phyloP scores from a whole-genome alignment of 2,888 invertebrate genomes.

The Ecliptopera silaceata region DNA sequence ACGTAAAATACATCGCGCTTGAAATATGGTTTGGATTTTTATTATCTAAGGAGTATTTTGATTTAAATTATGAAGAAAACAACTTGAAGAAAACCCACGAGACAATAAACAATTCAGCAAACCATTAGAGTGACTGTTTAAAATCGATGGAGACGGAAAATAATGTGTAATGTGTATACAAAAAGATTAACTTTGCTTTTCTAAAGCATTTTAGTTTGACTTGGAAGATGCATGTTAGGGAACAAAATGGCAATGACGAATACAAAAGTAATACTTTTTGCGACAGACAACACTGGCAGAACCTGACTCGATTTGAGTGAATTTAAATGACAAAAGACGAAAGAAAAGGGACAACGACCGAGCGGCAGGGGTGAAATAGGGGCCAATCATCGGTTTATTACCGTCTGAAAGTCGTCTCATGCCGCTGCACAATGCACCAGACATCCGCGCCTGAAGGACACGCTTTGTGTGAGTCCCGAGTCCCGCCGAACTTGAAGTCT shows the following conservation, averaged over 20 bases:
- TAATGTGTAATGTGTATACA: too few species aligned
- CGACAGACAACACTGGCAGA: background rate
- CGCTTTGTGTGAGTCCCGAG: slow-evolving; percentile 58
- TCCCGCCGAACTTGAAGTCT: slow-evolving; percentile 38
- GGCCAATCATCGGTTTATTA: slow-evolving; percentile 32
- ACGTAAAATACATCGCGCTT: background rate
- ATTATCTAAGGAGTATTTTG: too few species aligned
- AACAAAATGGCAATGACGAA: too few species aligned
- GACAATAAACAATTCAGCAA: too few species aligned
- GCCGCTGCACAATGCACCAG: slow-evolving; percentile 57
- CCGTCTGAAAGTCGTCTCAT: slow-evolving; percentile 47
- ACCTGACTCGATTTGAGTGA: background rate
- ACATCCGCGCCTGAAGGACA: slow-evolving; percentile 61
- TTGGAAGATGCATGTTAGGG: too few species aligned
- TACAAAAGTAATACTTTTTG: background rate
- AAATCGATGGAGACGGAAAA: too few species aligned
- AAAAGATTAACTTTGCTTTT: too few species aligned
- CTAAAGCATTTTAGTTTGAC: too few species aligned
- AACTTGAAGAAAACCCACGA: too few species aligned
- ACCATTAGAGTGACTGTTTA: too few species aligned
- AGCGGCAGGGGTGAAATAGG: slow-evolving; percentile 17
- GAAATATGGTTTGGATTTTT: background rate
- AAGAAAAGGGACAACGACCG: slow-evolving; percentile 15
- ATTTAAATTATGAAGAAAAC: too few species aligned
- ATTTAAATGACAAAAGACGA: slow-evolving; percentile 12